phyloP scores from a whole-genome alignment of 2,888 invertebrate genomes.

The Scelioninae gen. 2 region DNA sequence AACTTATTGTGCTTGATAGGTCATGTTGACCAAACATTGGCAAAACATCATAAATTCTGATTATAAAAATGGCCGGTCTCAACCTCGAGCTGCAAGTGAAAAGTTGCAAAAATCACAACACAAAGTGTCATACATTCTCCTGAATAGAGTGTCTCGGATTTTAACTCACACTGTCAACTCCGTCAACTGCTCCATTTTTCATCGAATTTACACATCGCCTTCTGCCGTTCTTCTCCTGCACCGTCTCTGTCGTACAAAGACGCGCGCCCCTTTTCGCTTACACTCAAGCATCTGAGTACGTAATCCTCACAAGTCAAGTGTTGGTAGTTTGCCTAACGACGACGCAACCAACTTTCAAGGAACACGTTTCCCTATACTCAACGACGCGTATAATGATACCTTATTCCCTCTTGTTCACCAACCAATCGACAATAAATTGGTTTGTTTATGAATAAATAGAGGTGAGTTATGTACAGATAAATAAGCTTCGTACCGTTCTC shows the following conservation, averaged over 20 bases:
- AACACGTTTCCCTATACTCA: slow-evolving; percentile 10
- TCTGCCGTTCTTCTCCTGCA: slow-evolving; percentile 34
- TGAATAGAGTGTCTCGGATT: slow-evolving; percentile 63
- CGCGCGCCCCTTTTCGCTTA: slow-evolving; percentile 46
- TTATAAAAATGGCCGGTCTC: neutral
- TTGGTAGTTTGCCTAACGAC: slow-evolving; percentile 71
- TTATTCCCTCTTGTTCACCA: slow-evolving; percentile 1
- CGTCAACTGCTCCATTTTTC: slow-evolving; percentile 69
- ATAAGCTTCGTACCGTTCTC: no score
- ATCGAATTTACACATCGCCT: slow-evolving; percentile 63
- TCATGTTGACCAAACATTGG: no score
- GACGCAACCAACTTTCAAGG: slow-evolving; percentile 48
- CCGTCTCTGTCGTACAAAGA: slow-evolving; percentile 1
- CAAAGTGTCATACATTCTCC: slow-evolving; percentile 49
- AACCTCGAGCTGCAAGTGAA: neutral
- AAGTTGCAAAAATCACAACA: slow-evolving; percentile 44
- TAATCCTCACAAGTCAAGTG: slow-evolving; percentile 67
- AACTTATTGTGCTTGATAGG: no score
- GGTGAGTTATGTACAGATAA: no score
- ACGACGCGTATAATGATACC: no score
- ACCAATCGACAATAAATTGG: neutral
- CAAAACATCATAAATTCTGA: no score
- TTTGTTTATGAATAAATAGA: neutral
- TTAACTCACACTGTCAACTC: slow-evolving; percentile 66
- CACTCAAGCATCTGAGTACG: slow-evolving; percentile 68